phyloP scores from a whole-genome alignment of 2,888 invertebrate species.

The Macrophya annulata region DNA sequence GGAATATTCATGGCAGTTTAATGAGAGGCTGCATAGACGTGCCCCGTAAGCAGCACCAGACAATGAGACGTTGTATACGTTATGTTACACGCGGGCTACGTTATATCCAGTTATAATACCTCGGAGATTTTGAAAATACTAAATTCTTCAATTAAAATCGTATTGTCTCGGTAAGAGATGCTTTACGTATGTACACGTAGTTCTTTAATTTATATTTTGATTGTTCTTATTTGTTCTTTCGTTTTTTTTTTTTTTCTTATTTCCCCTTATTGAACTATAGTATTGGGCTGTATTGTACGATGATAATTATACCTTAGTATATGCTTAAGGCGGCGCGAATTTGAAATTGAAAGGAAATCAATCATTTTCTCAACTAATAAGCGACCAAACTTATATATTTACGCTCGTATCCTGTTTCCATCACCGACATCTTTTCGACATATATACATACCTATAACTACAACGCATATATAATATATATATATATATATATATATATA shows the following conservation, averaged over 20 bases:
- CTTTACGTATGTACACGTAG: neutral
- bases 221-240: neutral
- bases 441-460: no score
- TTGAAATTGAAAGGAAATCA: conserved; percentile 50
- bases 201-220: neutral
- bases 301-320: neutral
- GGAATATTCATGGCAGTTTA: conserved; percentile 57
- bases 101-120: conserved; percentile 4
- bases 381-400: neutral
- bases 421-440: neutral
- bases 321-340: conserved; percentile 18
- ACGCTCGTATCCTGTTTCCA: conserved; percentile 24
- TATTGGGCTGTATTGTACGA: neutral
- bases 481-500: neutral
- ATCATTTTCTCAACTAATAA: conserved; percentile 42
- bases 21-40: conserved; percentile 54
- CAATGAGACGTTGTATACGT: conserved; percentile 54
- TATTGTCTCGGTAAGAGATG: conserved; percentile 1
- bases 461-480: neutral
- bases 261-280: neutral
- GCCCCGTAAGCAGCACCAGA: conserved; percentile 49
- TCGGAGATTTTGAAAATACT: neutral
- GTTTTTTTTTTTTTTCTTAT: neutral
- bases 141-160: conserved; percentile 19
- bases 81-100: neutral